Evolutionary conservation across 2,113 vertebrate genomes (phyloP).

Genomic region (Anseranas semipalmata): DNA sequence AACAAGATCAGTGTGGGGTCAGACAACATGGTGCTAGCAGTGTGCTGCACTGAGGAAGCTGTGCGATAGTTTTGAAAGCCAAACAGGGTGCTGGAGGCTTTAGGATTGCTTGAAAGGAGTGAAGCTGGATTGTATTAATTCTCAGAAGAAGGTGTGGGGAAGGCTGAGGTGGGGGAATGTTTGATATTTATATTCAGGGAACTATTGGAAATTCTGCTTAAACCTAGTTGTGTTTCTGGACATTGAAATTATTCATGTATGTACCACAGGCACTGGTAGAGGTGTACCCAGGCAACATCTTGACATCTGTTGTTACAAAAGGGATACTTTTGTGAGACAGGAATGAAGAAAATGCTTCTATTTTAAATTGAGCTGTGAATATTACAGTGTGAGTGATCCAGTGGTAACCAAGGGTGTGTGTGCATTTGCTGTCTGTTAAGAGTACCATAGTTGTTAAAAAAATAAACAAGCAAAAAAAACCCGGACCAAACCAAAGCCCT

Average conservation of each 20-base stretch:
- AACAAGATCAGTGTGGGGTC: not conserved
- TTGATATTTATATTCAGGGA: not conserved
- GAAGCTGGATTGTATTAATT: not conserved
- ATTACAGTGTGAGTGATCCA: not conserved
- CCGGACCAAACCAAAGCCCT: not conserved
- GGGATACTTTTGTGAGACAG: not conserved
- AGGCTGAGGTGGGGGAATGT: not conserved
- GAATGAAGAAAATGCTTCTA: not conserved
- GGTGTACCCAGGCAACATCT: not conserved
- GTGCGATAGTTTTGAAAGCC: not conserved
- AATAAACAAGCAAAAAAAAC: not conserved
- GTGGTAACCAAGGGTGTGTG: not conserved
- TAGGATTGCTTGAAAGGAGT: not conserved
- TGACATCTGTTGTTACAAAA: not conserved
- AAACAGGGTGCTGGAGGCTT: not conserved
- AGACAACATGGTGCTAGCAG: fast-evolving
- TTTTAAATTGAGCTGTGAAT: not conserved
- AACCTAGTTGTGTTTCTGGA: not conserved
- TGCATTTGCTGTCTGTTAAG: not conserved
- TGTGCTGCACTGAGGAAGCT: not conserved
- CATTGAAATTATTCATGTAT: not conserved
- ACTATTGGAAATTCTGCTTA: not conserved
- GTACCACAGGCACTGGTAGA: not conserved
- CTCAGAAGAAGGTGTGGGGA: not conserved
- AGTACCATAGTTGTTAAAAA: not conserved